Conservation (phyloP, 2,888 invertebrate species). For the Sphaeridia pumilis region DNA sequence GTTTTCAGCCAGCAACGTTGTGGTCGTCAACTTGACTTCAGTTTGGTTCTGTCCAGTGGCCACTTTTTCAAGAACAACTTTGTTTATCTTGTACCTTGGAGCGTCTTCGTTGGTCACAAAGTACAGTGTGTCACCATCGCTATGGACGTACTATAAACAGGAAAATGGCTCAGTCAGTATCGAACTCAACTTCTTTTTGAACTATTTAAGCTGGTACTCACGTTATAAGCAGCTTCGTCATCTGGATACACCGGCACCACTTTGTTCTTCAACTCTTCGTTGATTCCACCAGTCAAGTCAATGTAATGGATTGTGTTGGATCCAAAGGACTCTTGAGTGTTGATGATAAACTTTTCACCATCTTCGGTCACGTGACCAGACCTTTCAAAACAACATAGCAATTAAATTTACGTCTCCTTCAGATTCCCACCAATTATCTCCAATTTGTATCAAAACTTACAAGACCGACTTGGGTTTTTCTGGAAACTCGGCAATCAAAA, state of each 20-base stretch:
- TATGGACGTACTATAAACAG: slow-evolving; percentile 3
- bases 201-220: too few relatives aligned
- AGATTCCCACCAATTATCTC: too few relatives aligned
- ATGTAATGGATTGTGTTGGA: slow-evolving; percentile 4
- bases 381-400: neutral
- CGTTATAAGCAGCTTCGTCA: neutral
- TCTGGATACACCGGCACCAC: neutral
- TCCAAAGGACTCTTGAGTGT: neutral
- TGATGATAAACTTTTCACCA: slow-evolving; percentile 4
- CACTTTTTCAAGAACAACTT: too few relatives aligned
- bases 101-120: neutral
- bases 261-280: neutral
- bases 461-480: slow-evolving; percentile 44
- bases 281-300: neutral
- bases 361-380: neutral
- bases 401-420: too few relatives aligned
- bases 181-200: too few relatives aligned
- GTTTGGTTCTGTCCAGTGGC: too few relatives aligned
- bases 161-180: too few relatives aligned
- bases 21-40: too few relatives aligned
- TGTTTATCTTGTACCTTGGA: too few relatives aligned
- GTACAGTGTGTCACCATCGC: slow-evolving; percentile 5
- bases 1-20: too few relatives aligned
- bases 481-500: slow-evolving; percentile 44
- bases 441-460: too few relatives aligned